These are phyloP conservation scores for Drosophila equinoxialis DNA, from an alignment of 1,140 invertebrate species.

Conservation along the genomic window DNA sequence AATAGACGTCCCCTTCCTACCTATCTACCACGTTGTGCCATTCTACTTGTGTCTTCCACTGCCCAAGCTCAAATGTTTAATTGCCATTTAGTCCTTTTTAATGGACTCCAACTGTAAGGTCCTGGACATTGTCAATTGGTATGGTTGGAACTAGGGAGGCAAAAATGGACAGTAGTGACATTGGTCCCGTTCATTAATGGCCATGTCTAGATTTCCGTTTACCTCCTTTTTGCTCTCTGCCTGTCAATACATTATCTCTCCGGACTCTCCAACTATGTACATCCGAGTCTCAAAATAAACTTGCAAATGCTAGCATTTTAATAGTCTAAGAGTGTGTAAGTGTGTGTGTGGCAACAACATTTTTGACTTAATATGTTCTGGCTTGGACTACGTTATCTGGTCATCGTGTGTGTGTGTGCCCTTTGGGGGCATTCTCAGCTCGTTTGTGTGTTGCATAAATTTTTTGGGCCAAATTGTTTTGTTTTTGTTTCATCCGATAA, in stretches of 20 bases:
- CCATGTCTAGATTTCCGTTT: constrained; percentile 71
- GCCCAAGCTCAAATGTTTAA: constrained; percentile 71
- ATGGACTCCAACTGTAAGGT: constrained; percentile 65
- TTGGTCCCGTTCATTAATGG: constrained; percentile 63
- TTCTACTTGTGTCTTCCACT: not conserved
- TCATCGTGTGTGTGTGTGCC: constrained; percentile 43
- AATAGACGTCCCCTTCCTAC: not conserved
- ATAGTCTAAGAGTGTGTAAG: constrained; percentile 38
- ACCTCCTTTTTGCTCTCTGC: constrained; percentile 54
- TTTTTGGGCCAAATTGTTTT: constrained; percentile 73
- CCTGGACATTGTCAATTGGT: constrained; percentile 1
- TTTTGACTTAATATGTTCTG: constrained; percentile 73
- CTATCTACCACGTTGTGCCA: no score
- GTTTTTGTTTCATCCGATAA: constrained; percentile 56
- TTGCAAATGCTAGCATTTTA: constrained; percentile 79
- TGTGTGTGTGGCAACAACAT: constrained; percentile 31
- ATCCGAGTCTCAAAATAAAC: constrained; percentile 63
- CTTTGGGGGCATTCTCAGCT: constrained; percentile 34
- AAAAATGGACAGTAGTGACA: not conserved
- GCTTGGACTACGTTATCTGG: constrained; percentile 39
- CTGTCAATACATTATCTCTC: constrained; percentile 60
- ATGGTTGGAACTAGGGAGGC: not conserved
- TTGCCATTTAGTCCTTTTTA: constrained; percentile 82
- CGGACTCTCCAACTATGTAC: constrained; percentile 22
- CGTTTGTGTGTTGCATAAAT: constrained; percentile 69